Conservation (phyloP, 1,140 invertebrate species). For the Drosophila serrata region DNA sequence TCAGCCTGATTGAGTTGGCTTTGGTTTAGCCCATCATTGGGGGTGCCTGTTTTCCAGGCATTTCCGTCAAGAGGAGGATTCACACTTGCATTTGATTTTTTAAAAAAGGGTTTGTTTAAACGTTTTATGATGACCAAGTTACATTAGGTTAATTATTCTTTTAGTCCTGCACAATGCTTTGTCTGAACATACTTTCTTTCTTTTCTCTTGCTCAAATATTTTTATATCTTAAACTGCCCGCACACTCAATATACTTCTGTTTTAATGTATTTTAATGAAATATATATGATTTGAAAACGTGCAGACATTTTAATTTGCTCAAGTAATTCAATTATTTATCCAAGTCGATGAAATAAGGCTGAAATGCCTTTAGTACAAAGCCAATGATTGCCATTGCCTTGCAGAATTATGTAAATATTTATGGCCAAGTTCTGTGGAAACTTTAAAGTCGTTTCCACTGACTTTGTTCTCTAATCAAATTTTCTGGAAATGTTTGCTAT, state of each 20-base stretch:
- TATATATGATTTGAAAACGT: neutral
- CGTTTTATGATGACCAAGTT: neutral
- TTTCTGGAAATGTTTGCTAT: slow-evolving; percentile 70
- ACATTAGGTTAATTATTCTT: neutral
- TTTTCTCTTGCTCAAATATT: neutral
- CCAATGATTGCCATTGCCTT: slow-evolving; percentile 11
- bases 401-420: slow-evolving; percentile 37
- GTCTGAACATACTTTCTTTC: too few species aligned
- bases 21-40: slow-evolving; percentile 7
- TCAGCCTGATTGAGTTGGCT: slow-evolving; percentile 60
- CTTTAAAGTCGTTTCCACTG: slow-evolving; percentile 55
- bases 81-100: neutral
- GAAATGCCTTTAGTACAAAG: neutral
- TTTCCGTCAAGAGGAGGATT: neutral
- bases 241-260: neutral
- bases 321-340: slow-evolving; percentile 2
- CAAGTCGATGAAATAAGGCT: slow-evolving; percentile 5
- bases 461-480: slow-evolving; percentile 68
- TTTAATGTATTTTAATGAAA: neutral
- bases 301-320: neutral
- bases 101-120: neutral
- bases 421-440: slow-evolving; percentile 30
- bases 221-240: neutral
- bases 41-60: neutral
- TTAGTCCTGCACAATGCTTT: too few species aligned